A percentile compares a stretch with the other conserved stretches of the same genome.
Conservation (phyloP, 2,888 invertebrate genomes). For the Aleiodes testaceus region DNA sequence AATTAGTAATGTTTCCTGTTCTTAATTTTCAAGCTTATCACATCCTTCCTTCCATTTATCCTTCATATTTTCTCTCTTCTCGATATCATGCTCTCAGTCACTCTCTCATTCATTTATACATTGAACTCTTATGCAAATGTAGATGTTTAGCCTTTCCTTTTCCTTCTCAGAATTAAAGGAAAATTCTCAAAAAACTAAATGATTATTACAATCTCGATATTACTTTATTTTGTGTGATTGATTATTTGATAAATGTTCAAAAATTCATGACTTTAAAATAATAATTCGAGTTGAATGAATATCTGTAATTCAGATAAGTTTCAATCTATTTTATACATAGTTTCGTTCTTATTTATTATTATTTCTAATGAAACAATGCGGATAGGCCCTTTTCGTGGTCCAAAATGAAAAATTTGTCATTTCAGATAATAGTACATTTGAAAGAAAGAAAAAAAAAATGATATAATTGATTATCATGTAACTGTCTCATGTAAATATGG, state of each 20-base stretch:
- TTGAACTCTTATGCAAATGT: not conserved
- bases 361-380: not conserved
- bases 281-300: conserved; percentile 1
- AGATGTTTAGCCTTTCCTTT: not conserved
- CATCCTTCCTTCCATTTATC: not conserved
- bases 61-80: not conserved
- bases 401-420: not conserved
- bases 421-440: conserved; percentile 24
- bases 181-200: conserved; percentile 2
- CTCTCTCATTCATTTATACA: not conserved
- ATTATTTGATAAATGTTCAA: not conserved
- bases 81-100: not conserved
- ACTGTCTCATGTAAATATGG: conserved; percentile 20
- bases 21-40: not conserved
- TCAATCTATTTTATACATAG: conserved; percentile 20
- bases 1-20: not conserved
- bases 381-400: conserved; percentile 15
- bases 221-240: conserved; percentile 1
- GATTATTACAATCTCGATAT: conserved; percentile 6
- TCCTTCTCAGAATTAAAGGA: not conserved
- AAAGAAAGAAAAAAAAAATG: not conserved
- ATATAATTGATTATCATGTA: conserved; percentile 8
- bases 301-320: not conserved
- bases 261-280: not conserved
- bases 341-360: conserved; percentile 1